Evolutionary conservation across 2,888 invertebrate species (phyloP).

Genomic region (Exocentrus adspersus): DNA sequence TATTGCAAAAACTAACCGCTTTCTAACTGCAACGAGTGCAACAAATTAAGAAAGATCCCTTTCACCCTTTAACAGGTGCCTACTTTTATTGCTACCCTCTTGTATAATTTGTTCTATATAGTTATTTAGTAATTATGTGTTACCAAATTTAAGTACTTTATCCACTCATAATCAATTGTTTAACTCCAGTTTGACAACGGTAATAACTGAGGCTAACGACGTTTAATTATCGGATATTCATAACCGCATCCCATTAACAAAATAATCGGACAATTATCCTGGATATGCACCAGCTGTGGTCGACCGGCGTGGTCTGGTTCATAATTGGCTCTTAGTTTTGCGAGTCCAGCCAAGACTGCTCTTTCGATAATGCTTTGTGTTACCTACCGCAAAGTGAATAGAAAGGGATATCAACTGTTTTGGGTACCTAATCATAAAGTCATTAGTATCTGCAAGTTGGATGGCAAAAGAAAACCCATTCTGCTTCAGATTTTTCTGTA

Average conservation of each 20-base stretch:
- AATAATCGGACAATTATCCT: neutral
- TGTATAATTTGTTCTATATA: too few relatives aligned
- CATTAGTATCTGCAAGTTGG: too few relatives aligned
- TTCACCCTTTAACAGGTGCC: too few relatives aligned
- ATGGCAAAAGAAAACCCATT: too few relatives aligned
- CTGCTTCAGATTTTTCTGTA: too few relatives aligned
- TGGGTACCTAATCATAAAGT: too few relatives aligned
- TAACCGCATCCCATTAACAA: neutral
- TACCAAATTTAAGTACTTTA: neutral
- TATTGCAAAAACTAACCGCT: too few relatives aligned
- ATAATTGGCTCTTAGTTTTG: neutral
- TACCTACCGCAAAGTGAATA: neutral
- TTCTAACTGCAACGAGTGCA: too few relatives aligned
- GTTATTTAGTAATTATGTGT: too few relatives aligned
- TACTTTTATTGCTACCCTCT: too few relatives aligned
- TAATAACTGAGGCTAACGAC: neutral
- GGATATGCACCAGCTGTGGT: neutral
- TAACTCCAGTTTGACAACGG: neutral
- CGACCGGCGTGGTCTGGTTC: neutral
- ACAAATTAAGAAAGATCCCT: too few relatives aligned
- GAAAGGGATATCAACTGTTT: neutral
- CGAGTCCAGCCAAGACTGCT: neutral
- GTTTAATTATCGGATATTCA: constrained; percentile 1
- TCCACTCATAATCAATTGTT: neutral
- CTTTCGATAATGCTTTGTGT: neutral